A percentile compares a stretch with the other conserved stretches of the same genome.
Evolutionary conservation across 2,797 vertebrate genomes (phyloP).

Genomic region (Picus viridis): DNA sequence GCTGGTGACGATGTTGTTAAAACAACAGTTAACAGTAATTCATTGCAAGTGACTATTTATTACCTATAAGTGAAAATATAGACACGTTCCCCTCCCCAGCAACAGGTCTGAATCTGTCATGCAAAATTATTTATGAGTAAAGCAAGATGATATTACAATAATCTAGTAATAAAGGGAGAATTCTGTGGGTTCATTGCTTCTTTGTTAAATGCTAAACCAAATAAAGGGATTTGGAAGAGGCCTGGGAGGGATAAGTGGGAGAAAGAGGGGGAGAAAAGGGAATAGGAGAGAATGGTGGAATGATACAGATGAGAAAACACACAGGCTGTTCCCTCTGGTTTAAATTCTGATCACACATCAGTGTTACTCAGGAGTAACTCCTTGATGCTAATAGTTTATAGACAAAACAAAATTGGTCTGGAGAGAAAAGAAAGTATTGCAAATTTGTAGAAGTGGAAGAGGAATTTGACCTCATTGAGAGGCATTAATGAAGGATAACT

Average conservation of each 20-base stretch:
- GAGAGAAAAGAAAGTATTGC: constrained; percentile 20
- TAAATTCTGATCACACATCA: not conserved
- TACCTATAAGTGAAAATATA: not conserved
- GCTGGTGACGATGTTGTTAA: not conserved
- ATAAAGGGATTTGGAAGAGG: constrained; percentile 44
- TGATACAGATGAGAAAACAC: not conserved
- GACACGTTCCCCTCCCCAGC: not conserved
- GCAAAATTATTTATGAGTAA: constrained; percentile 53
- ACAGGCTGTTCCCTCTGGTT: constrained; percentile 20
- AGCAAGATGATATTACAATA: constrained; percentile 24
- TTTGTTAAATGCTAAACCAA: constrained; percentile 26
- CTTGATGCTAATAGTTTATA: constrained; percentile 37
- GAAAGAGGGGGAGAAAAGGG: not conserved
- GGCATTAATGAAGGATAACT: not conserved
- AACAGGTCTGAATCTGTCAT: constrained; percentile 18
- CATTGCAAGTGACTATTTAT: not conserved
- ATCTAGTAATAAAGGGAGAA: constrained; percentile 36
- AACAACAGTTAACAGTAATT: not conserved
- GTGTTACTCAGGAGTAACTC: constrained; percentile 42
- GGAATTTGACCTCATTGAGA: constrained; percentile 11
- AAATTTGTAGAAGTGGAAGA: not conserved
- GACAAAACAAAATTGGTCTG: constrained; percentile 18
- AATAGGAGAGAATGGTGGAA: not conserved
- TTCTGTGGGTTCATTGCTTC: constrained; percentile 8
- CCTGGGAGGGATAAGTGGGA: not conserved